Conservation (phyloP, 2,113 vertebrate species). For the Sciurus niger region DNA sequence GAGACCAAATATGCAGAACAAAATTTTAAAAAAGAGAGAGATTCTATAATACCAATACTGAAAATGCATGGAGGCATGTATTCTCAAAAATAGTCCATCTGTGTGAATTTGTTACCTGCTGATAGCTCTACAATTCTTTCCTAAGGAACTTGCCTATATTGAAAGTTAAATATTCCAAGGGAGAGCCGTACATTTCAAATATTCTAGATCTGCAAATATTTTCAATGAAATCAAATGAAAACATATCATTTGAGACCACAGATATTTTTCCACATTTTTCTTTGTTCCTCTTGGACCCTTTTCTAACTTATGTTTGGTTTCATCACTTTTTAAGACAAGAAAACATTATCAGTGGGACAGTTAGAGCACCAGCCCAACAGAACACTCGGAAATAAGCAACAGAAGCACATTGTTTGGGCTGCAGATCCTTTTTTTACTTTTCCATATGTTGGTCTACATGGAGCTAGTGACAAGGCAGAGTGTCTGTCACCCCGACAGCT, state of each 20-base stretch:
- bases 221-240: slow-evolving; percentile 71
- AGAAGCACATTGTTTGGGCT: slow-evolving; percentile 84
- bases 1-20: not conserved
- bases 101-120: slow-evolving; percentile 73
- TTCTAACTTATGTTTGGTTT: slow-evolving; percentile 83
- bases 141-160: slow-evolving; percentile 81
- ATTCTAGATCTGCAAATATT: slow-evolving; percentile 84
- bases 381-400: slow-evolving; percentile 79
- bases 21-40: slow-evolving; percentile 13
- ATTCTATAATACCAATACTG: slow-evolving; percentile 66
- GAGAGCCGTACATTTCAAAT: slow-evolving; percentile 83
- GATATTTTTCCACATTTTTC: slow-evolving; percentile 76
- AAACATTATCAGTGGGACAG: slow-evolving; percentile 83
- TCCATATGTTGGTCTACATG: slow-evolving; percentile 84
- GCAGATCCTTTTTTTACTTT: slow-evolving; percentile 83
- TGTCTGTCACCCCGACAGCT: slow-evolving; percentile 84
- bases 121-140: slow-evolving; percentile 62
- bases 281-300: slow-evolving; percentile 82
- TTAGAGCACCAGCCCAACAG: slow-evolving; percentile 79
- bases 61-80: slow-evolving; percentile 16
- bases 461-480: slow-evolving; percentile 82
- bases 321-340: slow-evolving; percentile 81
- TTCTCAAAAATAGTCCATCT: slow-evolving; percentile 83
- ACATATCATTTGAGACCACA: slow-evolving; percentile 80
- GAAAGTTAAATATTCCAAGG: slow-evolving; percentile 85